Percentiles rank a stretch among this genome's conserved stretches.
Conservation (phyloP, 1,140 invertebrate species). For the Plectrocnemia conspersa region DNA sequence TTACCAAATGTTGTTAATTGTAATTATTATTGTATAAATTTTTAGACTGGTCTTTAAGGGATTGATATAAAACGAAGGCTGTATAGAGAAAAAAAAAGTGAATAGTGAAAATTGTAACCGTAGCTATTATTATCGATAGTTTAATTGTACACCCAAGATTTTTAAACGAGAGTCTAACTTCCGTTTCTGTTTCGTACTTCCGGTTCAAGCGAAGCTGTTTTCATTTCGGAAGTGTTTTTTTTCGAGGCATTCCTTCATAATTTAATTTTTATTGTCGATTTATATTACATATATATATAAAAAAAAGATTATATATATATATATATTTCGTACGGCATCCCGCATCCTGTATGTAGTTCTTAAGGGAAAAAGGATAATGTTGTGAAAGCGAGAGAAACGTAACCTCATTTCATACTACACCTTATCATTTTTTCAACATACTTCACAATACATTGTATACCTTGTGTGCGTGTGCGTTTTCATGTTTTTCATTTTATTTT, state of each 20-base stretch:
- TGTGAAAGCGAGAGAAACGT: conserved; percentile 15
- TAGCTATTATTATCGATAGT: conserved; percentile 20
- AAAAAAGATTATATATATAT: not conserved
- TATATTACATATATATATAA: not conserved
- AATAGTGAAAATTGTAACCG: conserved; percentile 29
- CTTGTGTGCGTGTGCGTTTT: conserved; percentile 15
- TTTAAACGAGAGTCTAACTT: no score
- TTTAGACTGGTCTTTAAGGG: conserved; percentile 34
- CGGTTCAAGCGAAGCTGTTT: no score
- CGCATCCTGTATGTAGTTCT: conserved; percentile 27
- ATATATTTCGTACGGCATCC: conserved; percentile 22
- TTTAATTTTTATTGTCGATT: conserved; percentile 2
- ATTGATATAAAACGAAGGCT: conserved; percentile 35
- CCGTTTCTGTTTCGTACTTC: no score
- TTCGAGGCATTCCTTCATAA: conserved; percentile 30
- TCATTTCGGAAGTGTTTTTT: conserved; percentile 14
- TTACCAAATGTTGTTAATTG: conserved; percentile 25
- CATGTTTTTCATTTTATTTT: no score
- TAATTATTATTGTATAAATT: conserved; percentile 27
- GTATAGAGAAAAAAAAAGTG: conserved; percentile 33
- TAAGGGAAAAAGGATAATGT: conserved; percentile 14
- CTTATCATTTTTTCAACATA: conserved; percentile 11
- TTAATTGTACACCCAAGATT: conserved; percentile 18
- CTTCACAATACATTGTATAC: conserved; percentile 19
- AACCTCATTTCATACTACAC: conserved; percentile 14